A percentile compares a stretch with the other conserved stretches of the same genome.
These are phyloP conservation scores for Coenonympha arcania DNA, from an alignment of 2,888 invertebrate genomes.

Conservation along the genomic window DNA sequence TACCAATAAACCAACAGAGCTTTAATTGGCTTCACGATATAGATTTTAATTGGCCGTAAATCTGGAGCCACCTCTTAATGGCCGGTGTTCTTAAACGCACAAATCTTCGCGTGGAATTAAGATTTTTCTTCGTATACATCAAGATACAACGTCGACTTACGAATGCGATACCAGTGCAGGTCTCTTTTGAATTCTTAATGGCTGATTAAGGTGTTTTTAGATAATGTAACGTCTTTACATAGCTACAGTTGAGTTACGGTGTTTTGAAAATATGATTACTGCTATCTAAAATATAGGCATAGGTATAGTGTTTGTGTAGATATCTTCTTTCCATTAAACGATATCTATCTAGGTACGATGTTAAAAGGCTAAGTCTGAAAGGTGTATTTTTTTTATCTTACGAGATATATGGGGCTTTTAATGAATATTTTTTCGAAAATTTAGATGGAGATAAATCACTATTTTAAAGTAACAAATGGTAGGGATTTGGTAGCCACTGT, in stretches of 20 bases:
- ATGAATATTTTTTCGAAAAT: too few species aligned
- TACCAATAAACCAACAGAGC: slow-evolving; percentile 56
- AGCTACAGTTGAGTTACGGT: slow-evolving; percentile 11
- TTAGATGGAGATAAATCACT: too few species aligned
- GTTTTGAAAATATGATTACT: slow-evolving; percentile 13
- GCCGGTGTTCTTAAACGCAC: slow-evolving; percentile 39
- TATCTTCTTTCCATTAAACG: slow-evolving; percentile 1
- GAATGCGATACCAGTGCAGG: slow-evolving; percentile 19
- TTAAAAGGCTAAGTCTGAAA: neutral
- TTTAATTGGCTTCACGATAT: slow-evolving; percentile 66
- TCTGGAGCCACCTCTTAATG: slow-evolving; percentile 50
- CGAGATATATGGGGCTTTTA: too few species aligned
- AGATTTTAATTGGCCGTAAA: slow-evolving; percentile 70
- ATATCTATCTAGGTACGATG: neutral
- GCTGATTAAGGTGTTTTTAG: slow-evolving; percentile 25
- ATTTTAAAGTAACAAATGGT: too few species aligned
- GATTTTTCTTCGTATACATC: slow-evolving; percentile 36
- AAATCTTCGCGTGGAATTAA: slow-evolving; percentile 43
- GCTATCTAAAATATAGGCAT: slow-evolving; percentile 8
- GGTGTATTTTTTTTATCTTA: too few species aligned
- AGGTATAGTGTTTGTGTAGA: neutral
- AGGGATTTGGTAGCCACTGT: too few species aligned
- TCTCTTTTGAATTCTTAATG: slow-evolving; percentile 27
- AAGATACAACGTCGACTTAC: slow-evolving; percentile 26
- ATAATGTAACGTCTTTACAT: slow-evolving; percentile 21